Evolutionary conservation across 2,113 vertebrate genomes (phyloP).

Genomic region (Lepisosteus osseus): DNA sequence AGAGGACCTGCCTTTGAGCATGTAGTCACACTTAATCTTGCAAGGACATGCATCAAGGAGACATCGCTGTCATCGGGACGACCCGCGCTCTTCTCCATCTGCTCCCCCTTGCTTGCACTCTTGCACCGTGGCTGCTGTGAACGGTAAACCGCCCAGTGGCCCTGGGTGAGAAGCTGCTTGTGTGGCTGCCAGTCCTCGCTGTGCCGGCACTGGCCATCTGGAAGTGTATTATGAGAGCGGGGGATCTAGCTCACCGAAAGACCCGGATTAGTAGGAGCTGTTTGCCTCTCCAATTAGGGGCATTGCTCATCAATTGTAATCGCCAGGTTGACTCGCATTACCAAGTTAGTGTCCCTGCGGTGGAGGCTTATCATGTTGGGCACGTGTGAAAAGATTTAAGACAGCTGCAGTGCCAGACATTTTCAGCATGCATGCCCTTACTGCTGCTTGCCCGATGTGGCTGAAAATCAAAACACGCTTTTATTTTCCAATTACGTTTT

Average conservation of each 20-base stretch:
- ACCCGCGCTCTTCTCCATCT: neutral
- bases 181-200: neutral
- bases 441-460: too few species aligned
- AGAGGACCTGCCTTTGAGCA: too few species aligned
- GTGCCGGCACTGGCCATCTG: neutral
- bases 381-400: neutral
- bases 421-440: neutral
- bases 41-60: slow-evolving; percentile 2
- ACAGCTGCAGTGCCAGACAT: neutral
- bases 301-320: slow-evolving; percentile 5
- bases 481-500: too few species aligned
- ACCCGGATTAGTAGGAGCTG: slow-evolving; percentile 9
- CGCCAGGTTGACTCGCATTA: neutral
- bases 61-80: neutral
- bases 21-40: too few species aligned
- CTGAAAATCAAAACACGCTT: too few species aligned
- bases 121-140: too few species aligned
- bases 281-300: slow-evolving; percentile 1
- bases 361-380: neutral
- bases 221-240: neutral
- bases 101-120: neutral
- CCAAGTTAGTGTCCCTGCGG: neutral
- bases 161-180: neutral
- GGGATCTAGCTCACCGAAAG: neutral
- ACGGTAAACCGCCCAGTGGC: too few species aligned